Evolutionary conservation across 1,140 invertebrate species (phyloP).

Genomic region (Leptonema lineaticorne): DNA sequence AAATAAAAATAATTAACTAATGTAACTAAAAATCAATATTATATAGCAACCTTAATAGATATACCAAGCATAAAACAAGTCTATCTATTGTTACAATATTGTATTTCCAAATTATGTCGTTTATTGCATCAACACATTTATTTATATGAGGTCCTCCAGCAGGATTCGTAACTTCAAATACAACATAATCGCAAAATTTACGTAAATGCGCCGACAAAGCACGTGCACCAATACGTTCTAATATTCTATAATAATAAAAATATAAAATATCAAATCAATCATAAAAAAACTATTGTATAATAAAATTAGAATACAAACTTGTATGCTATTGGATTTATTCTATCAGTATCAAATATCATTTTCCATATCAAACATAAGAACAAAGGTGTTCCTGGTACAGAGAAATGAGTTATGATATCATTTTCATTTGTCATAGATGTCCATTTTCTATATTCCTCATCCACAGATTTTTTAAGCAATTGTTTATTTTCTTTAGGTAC

Average conservation of each 20-base stretch:
- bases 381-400: constrained; percentile 82
- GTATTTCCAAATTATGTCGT: constrained; percentile 97
- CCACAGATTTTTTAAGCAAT: constrained; percentile 86
- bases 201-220: constrained; percentile 86
- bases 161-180: constrained; percentile 87
- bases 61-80: constrained; percentile 82
- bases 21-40: no score
- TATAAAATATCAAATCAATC: constrained; percentile 6
- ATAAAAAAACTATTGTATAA: no score
- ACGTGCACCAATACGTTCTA: constrained; percentile 90
- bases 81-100: constrained; percentile 94
- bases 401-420: constrained; percentile 94
- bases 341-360: constrained; percentile 92
- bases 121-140: constrained; percentile 92
- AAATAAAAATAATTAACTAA: no score
- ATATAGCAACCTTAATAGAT: background rate
- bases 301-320: constrained; percentile 64
- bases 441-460: constrained; percentile 95
- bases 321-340: constrained; percentile 90
- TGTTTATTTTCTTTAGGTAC: constrained; percentile 88
- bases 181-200: constrained; percentile 93
- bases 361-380: constrained; percentile 94
- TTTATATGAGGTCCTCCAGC: constrained; percentile 81
- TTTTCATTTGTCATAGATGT: constrained; percentile 95
- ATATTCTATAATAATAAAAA: constrained; percentile 64